Evolutionary conservation across 2,888 invertebrate species (phyloP), one percentile per base, ranked within the genome.

Genomic region (Caenorhabditis virilis): DNA sequence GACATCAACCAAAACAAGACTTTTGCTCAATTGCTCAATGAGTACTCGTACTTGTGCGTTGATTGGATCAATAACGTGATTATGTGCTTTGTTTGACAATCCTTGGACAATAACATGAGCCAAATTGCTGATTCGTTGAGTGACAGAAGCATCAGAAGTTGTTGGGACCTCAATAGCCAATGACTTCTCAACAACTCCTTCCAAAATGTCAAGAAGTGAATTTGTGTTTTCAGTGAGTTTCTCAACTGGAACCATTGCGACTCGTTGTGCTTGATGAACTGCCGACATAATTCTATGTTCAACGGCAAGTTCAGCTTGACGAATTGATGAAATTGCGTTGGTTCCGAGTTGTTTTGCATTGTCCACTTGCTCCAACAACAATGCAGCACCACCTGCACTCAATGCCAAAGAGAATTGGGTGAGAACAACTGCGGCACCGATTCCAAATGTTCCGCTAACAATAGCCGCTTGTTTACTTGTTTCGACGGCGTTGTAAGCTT

Each of bases 341-440:
- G 38, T 57, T 49, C 72, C 72, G 6, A 53, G 35, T 25, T 63
- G 45, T 38, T 64, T 54, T 1, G 58, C 55, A 1, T 50, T 49
- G 22, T 59, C 67, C 3, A 67, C 64, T 46, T 49, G 47, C 16
- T 67, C 72, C 23, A 72, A 49, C 11, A 67, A 56, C 13, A 67
- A n/a, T 11, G 60, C 50, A n/a, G 62, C 72, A n/a, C 69, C 64
- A 15, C 64, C 67, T 13, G 67, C 67, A 27, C 63, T 56, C 45
- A 72, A 30, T 4, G 69, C 59, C 46, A 72, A 52, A 3, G 62
- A 64, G 39, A 72, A 60, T 58, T 74, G 71, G 15, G 71, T 60
- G n/a, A 66, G 57, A 9, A 74, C 65, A 13, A 74, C 74, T 15
- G 60, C 65, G 13, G 71, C 60, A 20, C 74, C 74, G 43, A 74